Percentiles rank a stretch among this genome's conserved stretches.
Evolutionary conservation across 1,140 invertebrate species (phyloP).

Genomic region (Panulirus ornatus): DNA sequence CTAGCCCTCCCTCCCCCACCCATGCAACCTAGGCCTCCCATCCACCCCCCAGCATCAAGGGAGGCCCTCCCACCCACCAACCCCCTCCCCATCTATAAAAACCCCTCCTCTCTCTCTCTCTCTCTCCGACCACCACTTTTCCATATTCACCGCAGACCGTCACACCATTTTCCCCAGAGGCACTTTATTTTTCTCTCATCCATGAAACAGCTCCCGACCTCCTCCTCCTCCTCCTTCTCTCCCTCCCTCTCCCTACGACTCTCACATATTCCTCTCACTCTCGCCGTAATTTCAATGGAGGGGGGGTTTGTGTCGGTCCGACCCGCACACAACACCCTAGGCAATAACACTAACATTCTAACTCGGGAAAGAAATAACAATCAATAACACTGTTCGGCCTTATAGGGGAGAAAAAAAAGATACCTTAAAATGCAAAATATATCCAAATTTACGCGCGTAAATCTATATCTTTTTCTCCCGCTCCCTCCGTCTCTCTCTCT

Average conservation of each 20-base stretch:
- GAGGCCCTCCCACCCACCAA: background rate
- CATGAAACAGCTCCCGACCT: conserved; percentile 11
- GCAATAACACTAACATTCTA: no score
- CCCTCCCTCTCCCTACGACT: background rate
- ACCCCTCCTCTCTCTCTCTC: background rate
- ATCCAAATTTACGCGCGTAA: no score
- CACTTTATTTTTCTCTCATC: conserved; percentile 38
- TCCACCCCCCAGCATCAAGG: background rate
- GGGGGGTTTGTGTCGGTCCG: no score
- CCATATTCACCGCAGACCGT: conserved; percentile 39
- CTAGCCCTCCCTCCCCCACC: background rate
- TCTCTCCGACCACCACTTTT: conserved; percentile 24
- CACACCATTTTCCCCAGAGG: conserved; percentile 2
- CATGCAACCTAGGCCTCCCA: background rate
- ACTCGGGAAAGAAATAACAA: no score
- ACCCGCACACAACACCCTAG: no score
- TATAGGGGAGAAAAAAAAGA: no score
- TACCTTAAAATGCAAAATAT: no score
- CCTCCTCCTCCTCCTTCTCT: background rate
- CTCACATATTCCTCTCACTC: background rate
- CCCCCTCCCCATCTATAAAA: background rate
- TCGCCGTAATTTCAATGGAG: background rate
- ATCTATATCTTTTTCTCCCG: background rate
- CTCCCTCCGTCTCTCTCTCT: background rate
- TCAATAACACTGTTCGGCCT: no score